Evolutionary conservation across 1,140 invertebrate species (phyloP), one percentile per base, ranked within the genome.

Genomic region (Chelonus insularis): DNA sequence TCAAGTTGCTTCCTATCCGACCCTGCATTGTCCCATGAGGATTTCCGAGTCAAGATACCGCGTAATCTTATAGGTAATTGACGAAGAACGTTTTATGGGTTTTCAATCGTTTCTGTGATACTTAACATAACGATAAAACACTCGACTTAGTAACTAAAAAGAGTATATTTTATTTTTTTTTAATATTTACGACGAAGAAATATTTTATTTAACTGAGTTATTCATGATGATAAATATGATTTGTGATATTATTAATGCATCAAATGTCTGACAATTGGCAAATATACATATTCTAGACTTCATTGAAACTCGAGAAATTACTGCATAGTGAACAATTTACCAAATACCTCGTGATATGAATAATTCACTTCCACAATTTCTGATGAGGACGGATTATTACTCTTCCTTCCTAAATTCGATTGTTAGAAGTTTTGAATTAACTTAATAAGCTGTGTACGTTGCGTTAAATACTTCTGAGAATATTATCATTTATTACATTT

Each of bases 1-100:
- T 60, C 20, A 47, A 36, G 39, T 20, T 54, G 21, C 34, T 34
- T 9, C 39, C 18, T 39, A 50, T 41, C 21, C 45, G 25, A 51
- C 23, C 57, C 57, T 36, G 8, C 37, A 23, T 11, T 5, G 25
- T 43, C 50, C 48, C 50, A 9, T 25, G 48, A 54, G 50, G 37
- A 52, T 54, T 52, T 18, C 20, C 36, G 18, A 5, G 20, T 34
- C 45, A 16, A 29, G 29, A 25, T 29, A 48, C 50, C 12, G 32
- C 37, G 21, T 60, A 60, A 60, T 60, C 50, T 54, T 16, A 12
- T n/a, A 36, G 20, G 57, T 58, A 58, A 58, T 58, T 50, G 57
- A 20, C 25, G 8, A 34, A 32, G 34, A 58, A 58, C 45, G 55
- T 23, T 29, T 57, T 32, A 57, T 51, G 32, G 20, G 34, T 21